Base-by-base conservation (phyloP, 2,888 invertebrate genomes). In the Hypena proboscidalis region DNA sequence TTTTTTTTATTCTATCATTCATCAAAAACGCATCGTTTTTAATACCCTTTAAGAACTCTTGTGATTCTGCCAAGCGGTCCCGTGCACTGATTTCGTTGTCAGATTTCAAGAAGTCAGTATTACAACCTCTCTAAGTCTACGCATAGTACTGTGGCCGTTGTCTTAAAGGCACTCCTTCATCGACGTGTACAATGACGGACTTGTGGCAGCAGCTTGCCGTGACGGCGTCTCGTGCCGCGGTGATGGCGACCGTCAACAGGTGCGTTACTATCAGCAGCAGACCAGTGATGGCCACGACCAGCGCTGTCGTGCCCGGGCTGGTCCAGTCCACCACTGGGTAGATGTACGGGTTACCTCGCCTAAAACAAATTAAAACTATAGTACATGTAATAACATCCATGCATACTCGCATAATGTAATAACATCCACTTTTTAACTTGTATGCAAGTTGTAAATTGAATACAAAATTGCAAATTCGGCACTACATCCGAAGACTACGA, bases 291-390 rank as follows among this genome's bases (percentile, higher is more conserved):
- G 92, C 70, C 38, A 94, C 93, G 7, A 95, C 91, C 4, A 92
- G 82, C 5, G 92, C 72, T 0, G 95, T 93, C 15, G 83, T 78
- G 4, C 92, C 91, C 0, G 96, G 95, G 1, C 70, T 92, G 15
- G 92, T 88, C 96, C 96, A 97, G 82, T 97, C 92, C 45, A 97
- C 83, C 41, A 96, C 93, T 13, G 94, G 92, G 78, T 97, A 97
- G 51, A 97, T 94, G 74, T 92, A 94, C 19, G 91, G 91, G 44
- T 93, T 83, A 20, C 95, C 94, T 48, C 92, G 83, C 54, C 95
- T 94, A 81, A 35, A 83, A 47, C 32, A 49, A 51, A 45, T 4
- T 23, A 14, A 34, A 5, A 10, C 10, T 11, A 1, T n/a, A 20
- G 11, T 27, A 20, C 1, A 26, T 8, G 7, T 22, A n/a, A n/a